These are phyloP conservation scores for Mus caroli DNA, from an alignment of 2,797 vertebrate species.

Conservation along the genomic window DNA sequence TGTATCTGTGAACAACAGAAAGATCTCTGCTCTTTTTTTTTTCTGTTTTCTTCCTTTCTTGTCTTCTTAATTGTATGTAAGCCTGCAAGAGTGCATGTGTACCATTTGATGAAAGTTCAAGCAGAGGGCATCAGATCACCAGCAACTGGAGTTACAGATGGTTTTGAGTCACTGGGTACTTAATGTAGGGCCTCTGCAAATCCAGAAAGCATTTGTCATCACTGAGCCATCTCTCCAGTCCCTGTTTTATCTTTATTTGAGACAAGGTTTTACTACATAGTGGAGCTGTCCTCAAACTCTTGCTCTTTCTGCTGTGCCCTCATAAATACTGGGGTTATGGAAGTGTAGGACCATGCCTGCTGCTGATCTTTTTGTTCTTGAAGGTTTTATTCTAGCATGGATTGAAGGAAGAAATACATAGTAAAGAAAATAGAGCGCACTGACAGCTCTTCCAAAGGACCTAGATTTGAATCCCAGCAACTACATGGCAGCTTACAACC, in stretches of 20 bases:
- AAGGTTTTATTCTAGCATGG: constrained; percentile 45
- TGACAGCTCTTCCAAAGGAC: not conserved
- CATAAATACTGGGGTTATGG: not conserved
- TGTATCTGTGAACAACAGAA: constrained; percentile 35
- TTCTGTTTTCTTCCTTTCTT: not conserved
- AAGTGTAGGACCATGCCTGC: not conserved
- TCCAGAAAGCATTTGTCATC: not conserved
- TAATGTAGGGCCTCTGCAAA: not conserved
- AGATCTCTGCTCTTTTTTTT: not conserved
- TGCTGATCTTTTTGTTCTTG: not conserved
- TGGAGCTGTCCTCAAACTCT: not conserved
- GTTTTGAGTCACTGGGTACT: not conserved
- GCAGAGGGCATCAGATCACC: not conserved
- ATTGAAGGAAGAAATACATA: not conserved
- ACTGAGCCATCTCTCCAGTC: not conserved
- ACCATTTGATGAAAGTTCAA: not conserved
- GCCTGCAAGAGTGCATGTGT: no score
- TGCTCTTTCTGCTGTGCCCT: not conserved
- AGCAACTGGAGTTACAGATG: not conserved
- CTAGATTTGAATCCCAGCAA: not conserved
- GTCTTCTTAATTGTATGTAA: not conserved
- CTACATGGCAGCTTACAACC: not conserved
- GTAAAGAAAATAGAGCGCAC: not conserved
- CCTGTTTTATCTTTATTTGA: not conserved
- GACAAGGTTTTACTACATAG: not conserved